Conservation (phyloP, 2,888 invertebrate genomes). For the Synanthedon tipuliformis region DNA sequence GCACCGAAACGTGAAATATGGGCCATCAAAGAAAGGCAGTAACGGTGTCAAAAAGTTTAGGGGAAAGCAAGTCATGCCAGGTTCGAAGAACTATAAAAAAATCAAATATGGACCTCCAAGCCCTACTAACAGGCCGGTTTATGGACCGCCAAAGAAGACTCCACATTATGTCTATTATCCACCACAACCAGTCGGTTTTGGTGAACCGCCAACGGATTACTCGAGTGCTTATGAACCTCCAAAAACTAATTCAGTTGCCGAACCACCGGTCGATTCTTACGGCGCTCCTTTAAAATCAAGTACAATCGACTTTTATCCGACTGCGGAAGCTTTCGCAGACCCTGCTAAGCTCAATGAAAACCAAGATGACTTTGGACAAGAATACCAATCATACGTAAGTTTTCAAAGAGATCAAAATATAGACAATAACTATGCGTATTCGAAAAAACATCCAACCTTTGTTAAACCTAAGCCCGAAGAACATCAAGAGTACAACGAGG, state of each 20-base stretch:
- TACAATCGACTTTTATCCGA: slow-evolving; percentile 13
- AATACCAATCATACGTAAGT: slow-evolving; percentile 20
- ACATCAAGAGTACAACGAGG: not conserved
- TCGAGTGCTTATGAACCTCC: slow-evolving; percentile 13
- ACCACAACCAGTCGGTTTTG: slow-evolving; percentile 34
- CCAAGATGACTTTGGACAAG: slow-evolving; percentile 13
- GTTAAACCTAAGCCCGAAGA: slow-evolving; percentile 13
- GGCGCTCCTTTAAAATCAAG: slow-evolving; percentile 27
- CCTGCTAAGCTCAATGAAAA: slow-evolving; percentile 11
- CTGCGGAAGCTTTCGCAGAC: slow-evolving; percentile 15
- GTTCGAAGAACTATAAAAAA: slow-evolving; percentile 18
- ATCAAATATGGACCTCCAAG: slow-evolving; percentile 17
- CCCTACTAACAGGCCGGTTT: not conserved
- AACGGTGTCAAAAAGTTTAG: not conserved
- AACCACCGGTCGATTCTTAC: slow-evolving; percentile 42
- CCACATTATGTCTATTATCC: slow-evolving; percentile 13
- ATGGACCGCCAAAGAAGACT: slow-evolving; percentile 17
- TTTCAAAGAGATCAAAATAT: slow-evolving; percentile 14
- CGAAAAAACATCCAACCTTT: slow-evolving; percentile 20
- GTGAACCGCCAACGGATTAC: slow-evolving; percentile 38
- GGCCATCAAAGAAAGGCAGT: slow-evolving; percentile 8
- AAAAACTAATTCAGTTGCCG: slow-evolving; percentile 21
- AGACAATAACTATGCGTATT: slow-evolving; percentile 23
- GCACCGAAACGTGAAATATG: slow-evolving; percentile 19
- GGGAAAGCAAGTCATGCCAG: not conserved